phyloP scores from a whole-genome alignment of 2,113 vertebrate genomes.

The Petaurus breviceps region DNA sequence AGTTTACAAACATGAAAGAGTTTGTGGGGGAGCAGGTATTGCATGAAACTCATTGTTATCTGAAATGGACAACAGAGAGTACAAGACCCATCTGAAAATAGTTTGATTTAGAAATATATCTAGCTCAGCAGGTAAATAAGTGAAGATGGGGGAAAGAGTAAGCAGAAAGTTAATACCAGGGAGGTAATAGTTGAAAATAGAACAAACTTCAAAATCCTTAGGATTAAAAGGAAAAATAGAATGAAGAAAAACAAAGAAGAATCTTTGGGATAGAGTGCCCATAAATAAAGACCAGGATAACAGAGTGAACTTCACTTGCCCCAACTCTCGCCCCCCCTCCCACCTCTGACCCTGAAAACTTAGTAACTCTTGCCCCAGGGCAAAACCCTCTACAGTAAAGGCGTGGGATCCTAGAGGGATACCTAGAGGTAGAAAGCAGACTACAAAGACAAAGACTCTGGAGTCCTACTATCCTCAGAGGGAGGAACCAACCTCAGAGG shows the following conservation, averaged over 20 bases:
- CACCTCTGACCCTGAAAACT: no score
- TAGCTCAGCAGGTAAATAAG: not conserved
- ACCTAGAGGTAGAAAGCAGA: no score
- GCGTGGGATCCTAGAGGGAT: no score
- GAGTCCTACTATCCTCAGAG: no score
- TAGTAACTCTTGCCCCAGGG: no score
- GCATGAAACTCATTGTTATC: not conserved
- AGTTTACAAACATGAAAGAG: not conserved
- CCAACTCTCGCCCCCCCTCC: no score
- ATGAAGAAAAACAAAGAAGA: not conserved
- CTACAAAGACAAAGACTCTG: no score
- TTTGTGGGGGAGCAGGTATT: not conserved
- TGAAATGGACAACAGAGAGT: not conserved
- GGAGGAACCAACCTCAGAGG: no score
- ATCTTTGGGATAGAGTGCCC: not conserved
- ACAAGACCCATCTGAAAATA: not conserved
- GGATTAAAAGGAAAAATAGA: not conserved
- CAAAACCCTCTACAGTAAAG: no score
- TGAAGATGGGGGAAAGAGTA: not conserved
- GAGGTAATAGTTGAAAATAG: not conserved
- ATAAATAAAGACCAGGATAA: no score
- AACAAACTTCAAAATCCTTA: not conserved
- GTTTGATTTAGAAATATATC: not conserved
- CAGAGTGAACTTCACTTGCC: no score
- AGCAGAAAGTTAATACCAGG: not conserved